phyloP scores from a whole-genome alignment of 2,113 vertebrate species.

The Holacanthus passer region DNA sequence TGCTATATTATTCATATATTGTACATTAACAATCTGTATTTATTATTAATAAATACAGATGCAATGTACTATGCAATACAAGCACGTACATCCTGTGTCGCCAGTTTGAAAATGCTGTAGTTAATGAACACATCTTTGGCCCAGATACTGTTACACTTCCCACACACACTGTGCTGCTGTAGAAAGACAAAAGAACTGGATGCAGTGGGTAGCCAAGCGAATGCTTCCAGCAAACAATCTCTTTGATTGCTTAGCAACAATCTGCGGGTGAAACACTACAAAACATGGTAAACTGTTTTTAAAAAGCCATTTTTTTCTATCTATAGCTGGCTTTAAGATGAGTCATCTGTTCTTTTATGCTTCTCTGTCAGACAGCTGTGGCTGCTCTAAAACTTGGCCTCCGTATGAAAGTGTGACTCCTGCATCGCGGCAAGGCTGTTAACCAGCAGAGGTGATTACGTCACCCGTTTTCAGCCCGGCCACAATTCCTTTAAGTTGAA shows the following conservation, averaged over 20 bases:
- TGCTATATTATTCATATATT: not conserved
- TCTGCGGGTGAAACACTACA: constrained; percentile 25
- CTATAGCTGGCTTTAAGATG: constrained; percentile 18
- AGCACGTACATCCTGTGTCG: not conserved
- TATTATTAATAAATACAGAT: not conserved
- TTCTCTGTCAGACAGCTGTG: constrained; percentile 9
- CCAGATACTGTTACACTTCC: constrained; percentile 1
- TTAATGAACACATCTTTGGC: constrained; percentile 1
- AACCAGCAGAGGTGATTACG: not conserved
- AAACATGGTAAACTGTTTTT: not conserved
- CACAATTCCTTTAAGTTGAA: constrained; percentile 19
- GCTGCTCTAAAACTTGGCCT: constrained; percentile 18
- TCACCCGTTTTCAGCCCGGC: not conserved
- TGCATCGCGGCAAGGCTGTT: not conserved
- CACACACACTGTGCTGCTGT: not conserved
- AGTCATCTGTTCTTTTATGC: constrained; percentile 29
- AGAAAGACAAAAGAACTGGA: constrained; percentile 26
- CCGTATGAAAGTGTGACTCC: not conserved
- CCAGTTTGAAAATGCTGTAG: not conserved
- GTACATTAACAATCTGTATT: not conserved
- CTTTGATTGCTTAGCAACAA: constrained; percentile 43
- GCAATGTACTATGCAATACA: not conserved
- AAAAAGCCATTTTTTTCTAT: constrained; percentile 1
- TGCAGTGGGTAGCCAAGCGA: not conserved
- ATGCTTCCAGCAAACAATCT: not conserved